Base-by-base conservation (phyloP, 30 jellyfish, hydroid and myxozoan genomes). In the Clytia hemisphaerica region DNA sequence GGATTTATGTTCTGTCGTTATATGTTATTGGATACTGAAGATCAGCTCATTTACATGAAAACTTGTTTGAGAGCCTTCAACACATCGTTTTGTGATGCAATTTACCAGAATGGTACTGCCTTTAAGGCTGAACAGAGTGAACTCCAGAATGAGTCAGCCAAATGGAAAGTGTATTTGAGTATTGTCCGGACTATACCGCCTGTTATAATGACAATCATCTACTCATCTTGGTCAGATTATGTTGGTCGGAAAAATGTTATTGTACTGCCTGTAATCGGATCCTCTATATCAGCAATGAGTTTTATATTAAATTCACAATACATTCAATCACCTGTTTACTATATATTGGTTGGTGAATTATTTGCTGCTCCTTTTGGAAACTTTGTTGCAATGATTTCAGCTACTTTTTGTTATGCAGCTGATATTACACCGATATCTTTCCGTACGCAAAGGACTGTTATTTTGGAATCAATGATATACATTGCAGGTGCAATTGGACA, bases 141-240 rank as follows among this genome's bases (percentile, higher is more conserved):
- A 21, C 80, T 89, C 38, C 98, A 89, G 53, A 66, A 78, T 37
- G 62, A 40, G 50, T 76, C 98, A 16, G 77, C 98, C 30, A 67
- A 51, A 19, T 89, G 95, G 95, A 49, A 59, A 75, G n/a, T 89
- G 61, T 89, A 80, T 58, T 16, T 58, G 28, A 72, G 46, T 47
- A 50, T 80, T 51, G 91, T 93, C 37, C 40, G 78, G 40, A 80
- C 95, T 15, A 26, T 89, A 3, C 94, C 98, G 16, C 83, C 98
- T 4, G 76, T 77, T 53, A 31, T 76, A 27, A 66, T 92, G 0
- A 83, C 98, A 5, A 37, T 82, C 73, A 40, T 64, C 37, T 54
- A 58, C 2, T 95, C 95, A 7, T 65, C 95, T 2, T 62, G 84
- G 58, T 89, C 98, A n/a, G 98, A 89, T 58, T 47, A 74, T 22